Conservation (phyloP, 2,113 vertebrate species). For the Anarhynchus alexandrinus region DNA sequence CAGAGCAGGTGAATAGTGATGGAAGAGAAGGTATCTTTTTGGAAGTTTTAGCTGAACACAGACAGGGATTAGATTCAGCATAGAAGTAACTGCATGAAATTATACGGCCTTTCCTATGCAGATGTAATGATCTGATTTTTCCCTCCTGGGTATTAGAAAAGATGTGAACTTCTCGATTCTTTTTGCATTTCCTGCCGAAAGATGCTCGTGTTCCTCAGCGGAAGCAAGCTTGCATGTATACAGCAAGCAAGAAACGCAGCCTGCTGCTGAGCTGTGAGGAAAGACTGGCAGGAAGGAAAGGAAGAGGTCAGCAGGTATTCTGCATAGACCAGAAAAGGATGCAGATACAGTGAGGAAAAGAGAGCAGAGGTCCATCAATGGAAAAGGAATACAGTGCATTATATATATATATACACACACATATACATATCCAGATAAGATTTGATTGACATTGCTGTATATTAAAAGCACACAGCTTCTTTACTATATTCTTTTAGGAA, state of each 20-base stretch:
- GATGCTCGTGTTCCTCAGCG: not conserved
- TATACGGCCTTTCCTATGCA: not conserved
- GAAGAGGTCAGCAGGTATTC: not conserved
- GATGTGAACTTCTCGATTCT: not conserved
- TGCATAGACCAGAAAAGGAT: not conserved
- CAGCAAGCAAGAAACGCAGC: not conserved
- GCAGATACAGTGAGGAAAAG: not conserved
- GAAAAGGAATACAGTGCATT: not conserved
- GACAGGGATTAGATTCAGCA: not conserved
- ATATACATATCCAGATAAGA: not conserved
- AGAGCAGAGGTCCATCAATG: not conserved
- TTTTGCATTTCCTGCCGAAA: not conserved
- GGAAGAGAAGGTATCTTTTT: not conserved
- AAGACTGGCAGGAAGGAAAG: not conserved
- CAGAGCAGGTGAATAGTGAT: not conserved
- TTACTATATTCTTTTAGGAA: not conserved
- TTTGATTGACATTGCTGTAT: not conserved
- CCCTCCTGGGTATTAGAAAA: not conserved
- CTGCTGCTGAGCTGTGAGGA: not conserved
- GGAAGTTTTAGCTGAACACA: not conserved
- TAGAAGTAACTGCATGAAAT: not conserved
- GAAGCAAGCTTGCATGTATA: not conserved
- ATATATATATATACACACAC: not conserved
- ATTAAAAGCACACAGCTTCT: not conserved
- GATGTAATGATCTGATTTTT: not conserved